Conservation (phyloP, 1,140 invertebrate genomes). For the Drosophila parabipectinata region DNA sequence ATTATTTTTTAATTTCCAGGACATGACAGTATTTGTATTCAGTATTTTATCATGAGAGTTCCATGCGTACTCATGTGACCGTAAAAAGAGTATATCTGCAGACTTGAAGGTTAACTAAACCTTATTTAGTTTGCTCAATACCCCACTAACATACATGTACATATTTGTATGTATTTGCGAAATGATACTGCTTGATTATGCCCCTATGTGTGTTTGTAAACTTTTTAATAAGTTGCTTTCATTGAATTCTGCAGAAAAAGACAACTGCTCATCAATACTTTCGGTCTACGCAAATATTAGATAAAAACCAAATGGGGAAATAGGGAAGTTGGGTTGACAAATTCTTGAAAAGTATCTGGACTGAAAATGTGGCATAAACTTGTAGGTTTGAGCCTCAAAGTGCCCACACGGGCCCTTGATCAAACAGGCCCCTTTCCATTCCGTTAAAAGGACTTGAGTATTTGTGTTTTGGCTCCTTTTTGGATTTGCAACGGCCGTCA, state of each 20-base stretch:
- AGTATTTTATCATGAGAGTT: too few relatives aligned
- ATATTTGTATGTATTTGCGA: too few relatives aligned
- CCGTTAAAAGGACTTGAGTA: slow-evolving; percentile 59
- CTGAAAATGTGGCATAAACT: slow-evolving; percentile 60
- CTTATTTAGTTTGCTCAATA: too few relatives aligned
- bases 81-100: too few relatives aligned
- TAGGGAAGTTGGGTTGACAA: slow-evolving; percentile 2
- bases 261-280: slow-evolving; percentile 81
- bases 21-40: too few relatives aligned
- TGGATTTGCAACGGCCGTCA: slow-evolving; percentile 12
- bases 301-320: slow-evolving; percentile 1
- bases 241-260: slow-evolving; percentile 68
- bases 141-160: too few relatives aligned
- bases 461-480: slow-evolving; percentile 73
- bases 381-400: slow-evolving; percentile 78
- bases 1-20: too few relatives aligned
- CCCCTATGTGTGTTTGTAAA: slow-evolving; percentile 40
- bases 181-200: slow-evolving; percentile 20
- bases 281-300: slow-evolving; percentile 59
- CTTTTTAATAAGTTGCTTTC: slow-evolving; percentile 79
- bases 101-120: too few relatives aligned
- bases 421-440: slow-evolving; percentile 1
- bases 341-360: slow-evolving; percentile 42
- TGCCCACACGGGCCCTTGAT: slow-evolving; percentile 40
- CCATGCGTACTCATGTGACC: too few relatives aligned